These are phyloP conservation scores for Seira sanloemensis DNA, from an alignment of 2,888 invertebrate genomes.

Conservation along the genomic window DNA sequence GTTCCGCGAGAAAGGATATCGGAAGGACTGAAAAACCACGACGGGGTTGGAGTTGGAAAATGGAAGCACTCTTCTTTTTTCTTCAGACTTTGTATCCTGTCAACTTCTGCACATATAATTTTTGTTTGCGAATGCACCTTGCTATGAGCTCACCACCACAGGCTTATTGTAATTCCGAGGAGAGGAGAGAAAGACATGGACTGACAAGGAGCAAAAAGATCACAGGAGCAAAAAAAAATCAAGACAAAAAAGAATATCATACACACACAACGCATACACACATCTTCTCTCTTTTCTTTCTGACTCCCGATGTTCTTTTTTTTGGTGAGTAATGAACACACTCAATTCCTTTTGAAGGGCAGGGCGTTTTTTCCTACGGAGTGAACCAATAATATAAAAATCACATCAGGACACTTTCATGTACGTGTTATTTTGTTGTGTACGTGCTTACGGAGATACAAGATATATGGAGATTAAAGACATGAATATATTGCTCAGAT, in stretches of 20 bases:
- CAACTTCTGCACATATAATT: slow-evolving; percentile 53
- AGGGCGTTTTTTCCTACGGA: slow-evolving; percentile 47
- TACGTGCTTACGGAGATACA: not conserved
- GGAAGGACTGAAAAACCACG: too few species aligned
- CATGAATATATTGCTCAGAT: not conserved
- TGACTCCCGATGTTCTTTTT: slow-evolving; percentile 61
- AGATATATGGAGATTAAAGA: not conserved
- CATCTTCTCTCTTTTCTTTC: too few species aligned
- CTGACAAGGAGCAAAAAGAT: slow-evolving; percentile 28
- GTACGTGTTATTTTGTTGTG: slow-evolving; percentile 4
- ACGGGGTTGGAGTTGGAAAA: not conserved
- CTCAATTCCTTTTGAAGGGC: slow-evolving; percentile 42
- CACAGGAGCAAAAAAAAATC: slow-evolving; percentile 18
- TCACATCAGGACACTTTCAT: slow-evolving; percentile 27
- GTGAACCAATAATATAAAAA: slow-evolving; percentile 37
- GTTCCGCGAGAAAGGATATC: too few species aligned
- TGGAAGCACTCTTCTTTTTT: slow-evolving; percentile 30
- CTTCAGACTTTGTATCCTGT: slow-evolving; percentile 43
- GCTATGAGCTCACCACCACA: slow-evolving; percentile 1
- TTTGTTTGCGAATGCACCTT: not conserved
- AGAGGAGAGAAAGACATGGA: slow-evolving; percentile 14
- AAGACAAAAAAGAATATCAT: slow-evolving; percentile 40
- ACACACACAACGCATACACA: not conserved
- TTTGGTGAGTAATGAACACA: slow-evolving; percentile 59
- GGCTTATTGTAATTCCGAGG: not conserved